Evolutionary conservation across 2,888 invertebrate species (phyloP), one percentile per base, ranked within the genome.

Genomic region (Hydriomena furcata): DNA sequence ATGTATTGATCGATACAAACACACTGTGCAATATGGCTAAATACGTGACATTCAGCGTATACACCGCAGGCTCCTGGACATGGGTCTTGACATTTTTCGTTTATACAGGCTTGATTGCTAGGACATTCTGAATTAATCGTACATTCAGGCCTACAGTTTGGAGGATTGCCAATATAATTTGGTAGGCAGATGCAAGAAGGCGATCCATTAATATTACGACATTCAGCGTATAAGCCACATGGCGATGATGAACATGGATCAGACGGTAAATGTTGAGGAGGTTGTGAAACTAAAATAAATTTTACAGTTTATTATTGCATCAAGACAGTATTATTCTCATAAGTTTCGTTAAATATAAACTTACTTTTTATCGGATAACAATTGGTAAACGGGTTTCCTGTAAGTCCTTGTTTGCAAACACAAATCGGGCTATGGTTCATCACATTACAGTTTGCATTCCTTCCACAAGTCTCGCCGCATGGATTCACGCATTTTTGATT

Each of bases 331-430:
- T 17, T 17, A 17, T 3, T 17, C 2, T 17, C 17, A 17, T 3
- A 3, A 17, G 17, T 17, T 4, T 17, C 17, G 17, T 17, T 17
- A 17, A 4, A 2, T 17, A 3, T 20, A 11, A 7, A 27, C 77
- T 76, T 70, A 89, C 90, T 73, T 74, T 79, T 89, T 24, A 93
- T 91, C 12, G 92, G 92, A 60, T 92, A 93, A 63, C 95, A 95
- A 69, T 92, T 92, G n/a, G 93, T 91, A 68, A 95, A 95, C 13
- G 96, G 95, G 92, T 95, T 94, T 52, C 96, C 96, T 1, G 93
- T 93, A 62, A 93, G 93, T 27, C 93, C 92, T 50, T 91, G 84
- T 55, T 93, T 92, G 68, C 96, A 96, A 49, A 93, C 93, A 71
- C 96, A 96, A 65, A 95, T 94, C 1, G 96, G 95, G 71, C 94